Evolutionary conservation across 2,113 vertebrate genomes (phyloP).

Genomic region (Panurus biarmicus): DNA sequence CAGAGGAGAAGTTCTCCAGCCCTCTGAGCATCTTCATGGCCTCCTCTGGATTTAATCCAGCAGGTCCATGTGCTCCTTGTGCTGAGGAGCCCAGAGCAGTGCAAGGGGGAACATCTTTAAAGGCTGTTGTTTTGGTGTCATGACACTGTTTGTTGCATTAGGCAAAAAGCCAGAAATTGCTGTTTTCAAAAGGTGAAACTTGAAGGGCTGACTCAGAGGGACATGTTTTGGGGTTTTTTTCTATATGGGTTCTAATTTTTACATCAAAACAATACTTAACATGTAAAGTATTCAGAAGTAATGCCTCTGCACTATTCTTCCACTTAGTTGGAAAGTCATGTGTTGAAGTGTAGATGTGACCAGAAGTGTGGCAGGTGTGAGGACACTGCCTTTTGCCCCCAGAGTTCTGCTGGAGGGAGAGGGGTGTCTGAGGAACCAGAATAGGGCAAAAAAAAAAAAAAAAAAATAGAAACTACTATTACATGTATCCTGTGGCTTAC

Average conservation of each 20-base stretch:
- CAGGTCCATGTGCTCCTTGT: background rate
- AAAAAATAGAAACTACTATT: background rate
- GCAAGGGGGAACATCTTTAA: background rate
- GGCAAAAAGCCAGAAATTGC: background rate
- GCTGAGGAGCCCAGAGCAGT: background rate
- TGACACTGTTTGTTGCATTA: background rate
- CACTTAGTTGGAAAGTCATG: background rate
- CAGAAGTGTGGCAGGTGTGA: background rate
- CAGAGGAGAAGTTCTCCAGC: background rate
- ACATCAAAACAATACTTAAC: background rate
- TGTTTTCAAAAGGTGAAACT: background rate
- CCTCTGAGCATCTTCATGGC: background rate
- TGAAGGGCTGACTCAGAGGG: background rate
- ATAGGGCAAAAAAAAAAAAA: background rate
- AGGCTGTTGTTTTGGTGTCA: background rate
- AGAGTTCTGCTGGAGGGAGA: background rate
- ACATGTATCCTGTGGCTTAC: background rate
- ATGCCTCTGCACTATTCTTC: background rate
- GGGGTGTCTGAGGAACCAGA: background rate
- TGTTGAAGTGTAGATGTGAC: background rate
- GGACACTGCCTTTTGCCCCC: background rate
- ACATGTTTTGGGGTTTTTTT: background rate
- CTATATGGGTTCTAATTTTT: background rate
- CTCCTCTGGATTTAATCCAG: too few relatives aligned
- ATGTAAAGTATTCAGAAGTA: background rate